These are phyloP conservation scores for Prionailurus viverrinus DNA, from an alignment of 2,113 vertebrate genomes.

Conservation along the genomic window DNA sequence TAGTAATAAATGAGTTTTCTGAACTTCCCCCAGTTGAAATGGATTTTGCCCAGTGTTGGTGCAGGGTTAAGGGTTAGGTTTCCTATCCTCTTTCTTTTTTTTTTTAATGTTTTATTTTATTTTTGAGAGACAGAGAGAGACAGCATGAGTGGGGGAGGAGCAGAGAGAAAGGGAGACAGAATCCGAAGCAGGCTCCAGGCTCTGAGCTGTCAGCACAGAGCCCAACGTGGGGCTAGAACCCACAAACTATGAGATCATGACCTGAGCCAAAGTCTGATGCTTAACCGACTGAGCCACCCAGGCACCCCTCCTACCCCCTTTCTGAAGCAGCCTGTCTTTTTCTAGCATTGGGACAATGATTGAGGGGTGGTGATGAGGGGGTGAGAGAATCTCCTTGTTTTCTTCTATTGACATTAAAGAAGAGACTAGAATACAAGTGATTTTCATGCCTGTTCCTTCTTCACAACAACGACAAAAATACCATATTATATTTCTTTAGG, in stretches of 20 bases:
- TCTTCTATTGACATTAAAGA: neutral
- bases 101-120: too few relatives aligned
- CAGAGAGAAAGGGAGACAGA: too few relatives aligned
- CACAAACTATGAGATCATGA: too few relatives aligned
- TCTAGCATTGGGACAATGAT: neutral
- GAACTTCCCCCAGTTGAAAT: neutral
- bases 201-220: too few relatives aligned
- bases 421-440: neutral
- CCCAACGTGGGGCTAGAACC: too few relatives aligned
- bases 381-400: neutral
- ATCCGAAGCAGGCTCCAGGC: too few relatives aligned
- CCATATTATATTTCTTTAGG: neutral
- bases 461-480: neutral
- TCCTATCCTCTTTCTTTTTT: neutral
- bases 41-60: neutral
- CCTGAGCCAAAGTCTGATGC: too few relatives aligned
- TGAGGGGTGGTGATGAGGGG: fast-evolving
- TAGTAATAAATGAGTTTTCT: neutral
- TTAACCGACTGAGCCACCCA: too few relatives aligned
- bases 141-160: too few relatives aligned
- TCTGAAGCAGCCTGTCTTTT: neutral
- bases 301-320: neutral
- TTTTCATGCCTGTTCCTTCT: neutral
- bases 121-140: too few relatives aligned
- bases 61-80: neutral